Evolutionary conservation across 2,888 invertebrate genomes (phyloP), one percentile per base, ranked within the genome.

Genomic region (Myathropa florea): DNA sequence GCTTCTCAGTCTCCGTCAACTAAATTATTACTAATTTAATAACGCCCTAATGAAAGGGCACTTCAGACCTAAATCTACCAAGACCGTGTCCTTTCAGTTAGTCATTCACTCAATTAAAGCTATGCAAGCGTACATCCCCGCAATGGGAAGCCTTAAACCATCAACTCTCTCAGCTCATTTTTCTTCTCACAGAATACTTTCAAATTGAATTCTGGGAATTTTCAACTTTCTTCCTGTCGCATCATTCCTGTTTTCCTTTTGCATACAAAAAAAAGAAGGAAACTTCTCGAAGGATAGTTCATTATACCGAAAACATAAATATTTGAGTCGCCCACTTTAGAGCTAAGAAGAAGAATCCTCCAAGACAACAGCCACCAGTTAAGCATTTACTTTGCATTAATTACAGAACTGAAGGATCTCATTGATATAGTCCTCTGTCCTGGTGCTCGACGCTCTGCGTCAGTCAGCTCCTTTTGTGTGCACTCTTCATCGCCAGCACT

Each of bases 311-410:
- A 75, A 75, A 64, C 46, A 60, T 79, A 84, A 84, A 84, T 80
- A 84, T 80, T 80, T 84, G 76, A 84, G 36, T 57, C 55, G 36
- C 46, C 57, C 57, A 18, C 46, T 46, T 18, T 18, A 18, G 46
- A 4, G 46, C 46, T 18, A 18, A 7, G 46, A 4, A 46, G 18
- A 18, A 46, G 46, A 46, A n/a, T 24, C 23, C 57, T 26, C 57
- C 12, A 57, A 84, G 84, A 64, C 75, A 75, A 75, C 70, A 79
- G 21, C 61, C 55, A 67, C 24, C 63, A 72, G 72, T 85, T 67
- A 78, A 82, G 79, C 75, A 83, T 86, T 86, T 79, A 83, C 86
- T 75, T 86, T 83, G 83, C 78, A 86, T 86, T 86, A 79, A 86
- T 86, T 86, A 83, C 82, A 53, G 68, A 70, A 63, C 33, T 76